phyloP scores from a whole-genome alignment of 2,888 invertebrate species.

The Sesia bembeciformis region DNA sequence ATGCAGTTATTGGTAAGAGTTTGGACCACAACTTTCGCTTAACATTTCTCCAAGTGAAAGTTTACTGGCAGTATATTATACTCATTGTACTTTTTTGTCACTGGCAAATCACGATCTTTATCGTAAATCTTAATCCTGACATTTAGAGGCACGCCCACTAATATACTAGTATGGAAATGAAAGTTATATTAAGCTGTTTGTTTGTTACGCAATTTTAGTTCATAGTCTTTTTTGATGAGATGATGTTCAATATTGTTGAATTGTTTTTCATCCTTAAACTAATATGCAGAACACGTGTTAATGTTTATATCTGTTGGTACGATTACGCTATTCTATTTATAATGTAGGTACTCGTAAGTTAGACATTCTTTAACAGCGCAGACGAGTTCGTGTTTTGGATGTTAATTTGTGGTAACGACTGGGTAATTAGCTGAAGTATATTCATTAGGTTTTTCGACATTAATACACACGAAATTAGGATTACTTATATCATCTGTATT shows the following conservation, averaged over 20 bases:
- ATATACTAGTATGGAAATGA: constrained; percentile 39
- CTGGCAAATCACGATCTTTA: constrained; percentile 53
- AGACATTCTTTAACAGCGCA: background rate
- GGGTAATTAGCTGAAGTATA: background rate
- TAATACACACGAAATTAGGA: background rate
- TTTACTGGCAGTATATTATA: constrained; percentile 28
- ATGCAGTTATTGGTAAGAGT: constrained; percentile 36
- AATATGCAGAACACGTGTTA: background rate
- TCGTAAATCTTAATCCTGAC: constrained; percentile 53
- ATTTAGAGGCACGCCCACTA: constrained; percentile 47
- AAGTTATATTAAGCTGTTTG: constrained; percentile 28
- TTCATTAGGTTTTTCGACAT: background rate
- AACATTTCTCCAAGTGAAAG: constrained; percentile 63
- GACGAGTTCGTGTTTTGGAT: background rate
- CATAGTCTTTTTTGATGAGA: background rate
- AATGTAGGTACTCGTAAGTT: background rate
- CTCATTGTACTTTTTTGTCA: constrained; percentile 63
- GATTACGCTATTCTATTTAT: constrained; percentile 1
- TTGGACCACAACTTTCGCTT: constrained; percentile 40
- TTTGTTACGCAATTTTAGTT: constrained; percentile 30
- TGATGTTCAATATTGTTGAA: background rate
- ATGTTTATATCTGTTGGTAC: background rate
- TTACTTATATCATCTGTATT: background rate
- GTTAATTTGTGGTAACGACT: background rate
- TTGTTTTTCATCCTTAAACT: background rate